Evolutionary conservation across 30 jellyfish, hydroid and myxozoan genomes (phyloP).

Genomic region (Turritopsis dohrnii): DNA sequence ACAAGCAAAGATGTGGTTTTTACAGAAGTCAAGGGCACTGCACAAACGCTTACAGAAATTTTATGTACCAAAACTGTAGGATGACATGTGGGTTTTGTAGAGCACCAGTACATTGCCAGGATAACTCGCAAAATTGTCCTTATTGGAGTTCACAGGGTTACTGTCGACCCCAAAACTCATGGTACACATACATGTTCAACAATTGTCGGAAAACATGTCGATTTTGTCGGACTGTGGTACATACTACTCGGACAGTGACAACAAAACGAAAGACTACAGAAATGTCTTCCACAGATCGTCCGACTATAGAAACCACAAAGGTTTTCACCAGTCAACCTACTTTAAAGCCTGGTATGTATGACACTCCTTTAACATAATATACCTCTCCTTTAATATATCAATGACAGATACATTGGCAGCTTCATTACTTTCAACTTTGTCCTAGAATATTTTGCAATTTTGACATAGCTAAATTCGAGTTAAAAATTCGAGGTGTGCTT

Average conservation of each 20-base stretch:
- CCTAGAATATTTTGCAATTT: no score
- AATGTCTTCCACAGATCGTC: neutral
- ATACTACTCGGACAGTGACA: neutral
- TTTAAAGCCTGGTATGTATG: neutral
- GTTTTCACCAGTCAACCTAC: neutral
- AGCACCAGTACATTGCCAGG: neutral
- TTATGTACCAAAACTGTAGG: constrained; percentile 8
- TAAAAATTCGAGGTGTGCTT: no score
- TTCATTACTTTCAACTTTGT: no score
- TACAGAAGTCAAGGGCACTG: neutral
- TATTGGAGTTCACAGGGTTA: constrained; percentile 16
- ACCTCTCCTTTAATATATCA: neutral
- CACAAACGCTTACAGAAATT: neutral
- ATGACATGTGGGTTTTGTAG: constrained; percentile 23
- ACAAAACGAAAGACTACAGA: neutral
- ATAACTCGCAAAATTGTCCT: neutral
- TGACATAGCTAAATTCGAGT: no score
- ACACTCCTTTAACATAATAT: no score
- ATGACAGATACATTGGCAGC: neutral
- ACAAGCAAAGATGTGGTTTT: neutral
- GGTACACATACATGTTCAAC: constrained; percentile 1
- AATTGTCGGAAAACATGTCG: constrained; percentile 15
- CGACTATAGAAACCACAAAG: neutral
- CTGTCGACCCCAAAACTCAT: neutral
- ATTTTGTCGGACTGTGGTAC: neutral